Evolutionary conservation across 2,797 vertebrate species (phyloP).

Genomic region (Hoplostethus atlanticus): DNA sequence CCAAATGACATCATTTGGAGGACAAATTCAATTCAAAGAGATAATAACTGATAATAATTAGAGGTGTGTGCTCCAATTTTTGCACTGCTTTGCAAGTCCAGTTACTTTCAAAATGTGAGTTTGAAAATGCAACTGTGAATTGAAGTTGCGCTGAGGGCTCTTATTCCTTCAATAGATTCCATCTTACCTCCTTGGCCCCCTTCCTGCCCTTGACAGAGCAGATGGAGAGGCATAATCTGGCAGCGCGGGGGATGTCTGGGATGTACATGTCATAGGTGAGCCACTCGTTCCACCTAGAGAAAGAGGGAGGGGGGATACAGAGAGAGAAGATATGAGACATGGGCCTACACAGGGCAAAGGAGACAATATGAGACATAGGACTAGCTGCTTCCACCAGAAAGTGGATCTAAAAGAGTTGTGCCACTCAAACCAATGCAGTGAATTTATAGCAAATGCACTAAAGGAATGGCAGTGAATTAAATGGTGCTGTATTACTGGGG

Average conservation of each 20-base stretch:
- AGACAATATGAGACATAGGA: neutral
- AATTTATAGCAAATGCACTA: too few species aligned
- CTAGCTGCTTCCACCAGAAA: neutral
- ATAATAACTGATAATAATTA: too few species aligned
- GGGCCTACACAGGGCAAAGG: neutral
- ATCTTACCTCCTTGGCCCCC: constrained; percentile 94
- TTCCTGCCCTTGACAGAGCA: constrained; percentile 98
- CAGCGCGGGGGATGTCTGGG: constrained; percentile 94
- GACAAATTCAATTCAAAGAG: too few species aligned
- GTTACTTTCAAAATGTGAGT: too few species aligned
- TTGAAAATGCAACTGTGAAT: too few species aligned
- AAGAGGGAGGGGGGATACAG: neutral
- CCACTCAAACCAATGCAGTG: neutral
- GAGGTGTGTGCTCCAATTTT: too few species aligned
- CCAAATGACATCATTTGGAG: too few species aligned
- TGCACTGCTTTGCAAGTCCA: too few species aligned
- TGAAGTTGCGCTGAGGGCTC: neutral
- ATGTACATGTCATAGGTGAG: constrained; percentile 96
- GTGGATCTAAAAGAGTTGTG: neutral
- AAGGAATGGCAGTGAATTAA: neutral
- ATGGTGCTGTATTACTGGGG: neutral
- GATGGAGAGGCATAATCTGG: constrained; percentile 96
- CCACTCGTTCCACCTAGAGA: constrained; percentile 95
- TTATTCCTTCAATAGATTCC: neutral
- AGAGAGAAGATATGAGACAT: neutral